Conservation (phyloP, 2,888 invertebrate species). For the Dynastes tityus region DNA sequence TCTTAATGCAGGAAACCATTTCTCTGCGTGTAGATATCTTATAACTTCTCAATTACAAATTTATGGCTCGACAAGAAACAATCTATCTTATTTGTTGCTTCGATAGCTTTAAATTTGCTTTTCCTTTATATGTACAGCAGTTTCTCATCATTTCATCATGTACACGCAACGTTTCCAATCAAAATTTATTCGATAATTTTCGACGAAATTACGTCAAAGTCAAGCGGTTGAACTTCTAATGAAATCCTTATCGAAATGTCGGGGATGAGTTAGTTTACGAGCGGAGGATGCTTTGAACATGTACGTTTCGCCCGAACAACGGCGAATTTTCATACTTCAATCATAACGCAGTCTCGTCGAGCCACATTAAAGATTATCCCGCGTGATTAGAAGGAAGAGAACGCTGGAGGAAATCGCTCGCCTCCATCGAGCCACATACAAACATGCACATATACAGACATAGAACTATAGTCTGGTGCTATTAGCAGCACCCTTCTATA, state of each 20-base stretch:
- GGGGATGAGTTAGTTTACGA: not conserved
- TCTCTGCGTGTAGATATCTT: no score
- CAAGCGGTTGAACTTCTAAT: slow-evolving; percentile 35
- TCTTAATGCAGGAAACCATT: no score
- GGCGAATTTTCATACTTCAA: slow-evolving; percentile 52
- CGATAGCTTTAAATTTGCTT: no score
- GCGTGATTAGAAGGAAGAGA: slow-evolving; percentile 53
- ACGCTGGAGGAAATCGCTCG: slow-evolving; percentile 32
- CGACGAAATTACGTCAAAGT: slow-evolving; percentile 35
- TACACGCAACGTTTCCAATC: not conserved
- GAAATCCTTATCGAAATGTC: slow-evolving; percentile 36
- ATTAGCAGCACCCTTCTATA: not conserved
- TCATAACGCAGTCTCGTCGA: slow-evolving; percentile 51
- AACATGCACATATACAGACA: not conserved
- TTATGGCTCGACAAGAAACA: no score
- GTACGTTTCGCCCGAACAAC: slow-evolving; percentile 25
- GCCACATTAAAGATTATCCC: slow-evolving; percentile 53
- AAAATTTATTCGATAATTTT: slow-evolving; percentile 46
- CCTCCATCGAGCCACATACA: no score
- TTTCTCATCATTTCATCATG: not conserved
- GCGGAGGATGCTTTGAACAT: not conserved
- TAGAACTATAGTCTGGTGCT: not conserved
- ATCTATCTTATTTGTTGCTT: no score
- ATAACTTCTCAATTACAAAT: no score
- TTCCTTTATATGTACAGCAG: no score